Conservation (phyloP, 64 coral and sea anemone species). For the Pocillopora damicornis region DNA sequence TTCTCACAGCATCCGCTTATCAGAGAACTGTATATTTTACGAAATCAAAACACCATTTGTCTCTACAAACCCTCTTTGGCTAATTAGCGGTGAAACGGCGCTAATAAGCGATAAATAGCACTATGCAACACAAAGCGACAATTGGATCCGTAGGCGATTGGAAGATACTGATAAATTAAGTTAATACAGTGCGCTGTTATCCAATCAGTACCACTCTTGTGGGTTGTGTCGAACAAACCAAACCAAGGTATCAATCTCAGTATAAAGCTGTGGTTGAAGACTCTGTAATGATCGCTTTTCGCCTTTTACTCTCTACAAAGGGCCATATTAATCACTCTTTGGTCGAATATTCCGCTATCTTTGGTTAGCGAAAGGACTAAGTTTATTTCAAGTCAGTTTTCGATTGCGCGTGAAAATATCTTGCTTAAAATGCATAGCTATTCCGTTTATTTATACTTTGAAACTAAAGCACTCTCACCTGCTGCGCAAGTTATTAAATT, state of each 20-base stretch:
- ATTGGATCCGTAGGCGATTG: neutral
- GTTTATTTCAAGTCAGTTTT: neutral
- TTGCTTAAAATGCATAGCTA: neutral
- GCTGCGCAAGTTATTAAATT: constrained; percentile 1
- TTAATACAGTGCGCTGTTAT: neutral
- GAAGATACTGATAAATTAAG: constrained; percentile 2
- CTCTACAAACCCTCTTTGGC: constrained; percentile 12
- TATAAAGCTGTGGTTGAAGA: constrained; percentile 20
- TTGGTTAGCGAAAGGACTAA: neutral
- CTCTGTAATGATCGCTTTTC: neutral
- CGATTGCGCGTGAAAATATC: neutral
- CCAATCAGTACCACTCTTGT: constrained; percentile 8
- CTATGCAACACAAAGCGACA: constrained; percentile 6
- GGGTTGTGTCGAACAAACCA: constrained; percentile 12
- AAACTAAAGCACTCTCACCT: constrained; percentile 18
- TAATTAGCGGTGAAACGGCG: constrained; percentile 25
- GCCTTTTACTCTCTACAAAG: neutral
- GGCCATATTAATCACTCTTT: neutral
- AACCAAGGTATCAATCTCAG: neutral
- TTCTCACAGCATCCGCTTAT: constrained; percentile 2
- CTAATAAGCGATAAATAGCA: constrained; percentile 28
- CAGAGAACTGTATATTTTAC: constrained; percentile 4
- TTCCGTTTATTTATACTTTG: neutral
- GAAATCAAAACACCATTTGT: constrained; percentile 39
- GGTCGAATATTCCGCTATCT: neutral